Evolutionary conservation across 1,140 invertebrate genomes (phyloP), one percentile per base, ranked within the genome.

Genomic region (Conus ventricosus): DNA sequence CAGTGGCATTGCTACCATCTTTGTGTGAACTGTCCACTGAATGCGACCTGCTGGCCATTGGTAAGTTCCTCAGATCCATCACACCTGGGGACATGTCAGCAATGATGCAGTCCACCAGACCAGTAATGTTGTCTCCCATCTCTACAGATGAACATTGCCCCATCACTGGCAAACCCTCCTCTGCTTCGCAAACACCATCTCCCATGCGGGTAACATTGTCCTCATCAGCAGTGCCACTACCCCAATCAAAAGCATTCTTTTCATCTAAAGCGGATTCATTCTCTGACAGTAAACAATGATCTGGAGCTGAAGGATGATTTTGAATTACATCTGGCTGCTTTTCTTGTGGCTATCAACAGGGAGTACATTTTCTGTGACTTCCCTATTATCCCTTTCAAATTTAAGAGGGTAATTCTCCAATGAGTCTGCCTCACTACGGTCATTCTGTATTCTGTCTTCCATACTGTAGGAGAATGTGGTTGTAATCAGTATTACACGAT

Each of bases 61-160:
- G 8, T 15, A 57, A 7, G 20, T 17, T 83, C 5, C 76, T 78
- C 76, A 78, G 27, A 78, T 78, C 76, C 15, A 78, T 78, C 25
- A 78, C 76, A 78, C 25, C 7, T 1, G 81, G 81, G 6, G 67
- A 53, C 39, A 71, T 53, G n/a, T 85, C 67, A 7, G 25, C 84
- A 23, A 85, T 85, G 25, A 85, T 75, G 25, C 67, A 10, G 17
- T 85, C 63, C 39, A 85, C 51, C 15, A 85, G 71, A 23, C 84
- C 84, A 8, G 63, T 39, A n/a, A 75, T n/a, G 53, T 75, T 39
- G 25, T 85, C 71, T 27, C 84, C 83, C 0, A 84, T 63, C n/a
- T 53, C 83, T 39, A 60, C 15, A 15, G 76, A 78, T 60, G 15
- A 63, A n/a, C 55, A 53, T 6, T 60, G n/a, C 25, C 63, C 83